Evolutionary conservation across 2,888 invertebrate genomes (phyloP).

Genomic region (Scaptomyza polygonia): DNA sequence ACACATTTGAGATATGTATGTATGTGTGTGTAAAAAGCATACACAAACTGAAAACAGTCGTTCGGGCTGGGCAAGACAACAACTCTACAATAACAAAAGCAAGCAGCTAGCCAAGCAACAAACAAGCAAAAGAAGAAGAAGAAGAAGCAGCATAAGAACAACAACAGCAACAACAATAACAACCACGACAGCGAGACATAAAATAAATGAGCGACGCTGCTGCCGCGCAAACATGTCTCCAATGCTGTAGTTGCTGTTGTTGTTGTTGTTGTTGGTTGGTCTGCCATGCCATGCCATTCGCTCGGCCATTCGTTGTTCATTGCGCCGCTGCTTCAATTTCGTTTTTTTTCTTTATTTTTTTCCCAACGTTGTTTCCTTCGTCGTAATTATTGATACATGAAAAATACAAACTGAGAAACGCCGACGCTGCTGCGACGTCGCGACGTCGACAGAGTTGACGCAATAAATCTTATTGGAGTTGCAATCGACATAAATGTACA

Average conservation of each 20-base stretch:
- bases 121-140: conserved; percentile 34
- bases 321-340: conserved; percentile 60
- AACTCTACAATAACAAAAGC: conserved; percentile 44
- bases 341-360: conserved; percentile 31
- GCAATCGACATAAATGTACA: conserved; percentile 21
- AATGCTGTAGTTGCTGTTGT: conserved; percentile 47
- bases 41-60: conserved; percentile 22
- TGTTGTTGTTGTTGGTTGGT: conserved; percentile 28
- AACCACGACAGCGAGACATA: conserved; percentile 65
- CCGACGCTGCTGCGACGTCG: conserved; percentile 22
- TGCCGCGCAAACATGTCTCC: conserved; percentile 72
- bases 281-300: conserved; percentile 30
- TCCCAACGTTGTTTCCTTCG: conserved; percentile 52
- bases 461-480: conserved; percentile 62
- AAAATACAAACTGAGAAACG: conserved; percentile 46
- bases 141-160: conserved; percentile 29
- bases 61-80: conserved; percentile 48
- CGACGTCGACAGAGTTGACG: conserved; percentile 36
- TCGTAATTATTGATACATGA: conserved; percentile 75
- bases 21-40: conserved; percentile 9
- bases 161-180: conserved; percentile 26
- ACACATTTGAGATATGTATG: conserved; percentile 54
- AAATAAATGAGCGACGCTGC: conserved; percentile 78
- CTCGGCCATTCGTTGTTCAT: conserved; percentile 58
- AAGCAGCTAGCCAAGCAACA: conserved; percentile 55